These are phyloP conservation scores for Flexamia atlantica DNA, from an alignment of 2,888 invertebrate species.

Conservation along the genomic window DNA sequence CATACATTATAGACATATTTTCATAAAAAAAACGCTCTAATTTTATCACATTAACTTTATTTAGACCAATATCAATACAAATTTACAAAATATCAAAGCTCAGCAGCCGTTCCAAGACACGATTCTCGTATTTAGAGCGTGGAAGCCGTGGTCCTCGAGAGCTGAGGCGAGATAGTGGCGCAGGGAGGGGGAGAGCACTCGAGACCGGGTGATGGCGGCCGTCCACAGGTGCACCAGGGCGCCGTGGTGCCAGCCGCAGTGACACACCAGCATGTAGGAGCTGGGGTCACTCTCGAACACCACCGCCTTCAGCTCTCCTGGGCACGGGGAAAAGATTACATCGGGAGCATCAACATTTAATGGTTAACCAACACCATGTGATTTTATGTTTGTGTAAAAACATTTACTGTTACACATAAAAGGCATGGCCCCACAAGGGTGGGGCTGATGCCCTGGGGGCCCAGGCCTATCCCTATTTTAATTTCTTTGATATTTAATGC, in stretches of 20 bases:
- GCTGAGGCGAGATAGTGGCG: constrained; percentile 68
- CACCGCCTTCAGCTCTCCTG: constrained; percentile 65
- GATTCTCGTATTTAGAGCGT: constrained; percentile 68
- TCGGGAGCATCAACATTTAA: too few relatives aligned
- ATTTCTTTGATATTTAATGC: too few relatives aligned
- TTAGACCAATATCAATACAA: background rate
- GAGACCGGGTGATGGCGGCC: constrained; percentile 67
- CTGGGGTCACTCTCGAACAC: constrained; percentile 66
- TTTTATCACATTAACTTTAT: too few relatives aligned
- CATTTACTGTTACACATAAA: background rate
- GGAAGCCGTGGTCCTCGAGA: constrained; percentile 69
- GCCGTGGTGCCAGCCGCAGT: constrained; percentile 69
- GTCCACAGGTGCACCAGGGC: constrained; percentile 69
- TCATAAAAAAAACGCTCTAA: too few relatives aligned
- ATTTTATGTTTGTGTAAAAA: background rate
- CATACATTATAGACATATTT: too few relatives aligned
- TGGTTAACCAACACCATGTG: too few relatives aligned
- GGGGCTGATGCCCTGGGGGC: too few relatives aligned
- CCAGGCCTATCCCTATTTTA: too few relatives aligned
- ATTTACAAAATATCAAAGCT: background rate
- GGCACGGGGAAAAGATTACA: background rate
- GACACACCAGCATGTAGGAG: constrained; percentile 67
- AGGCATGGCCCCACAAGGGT: too few relatives aligned
- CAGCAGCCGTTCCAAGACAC: constrained; percentile 70
- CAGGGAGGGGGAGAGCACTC: constrained; percentile 66